Base-by-base conservation (phyloP, 2,113 vertebrate genomes). In the Clarias macrocephalus region DNA sequence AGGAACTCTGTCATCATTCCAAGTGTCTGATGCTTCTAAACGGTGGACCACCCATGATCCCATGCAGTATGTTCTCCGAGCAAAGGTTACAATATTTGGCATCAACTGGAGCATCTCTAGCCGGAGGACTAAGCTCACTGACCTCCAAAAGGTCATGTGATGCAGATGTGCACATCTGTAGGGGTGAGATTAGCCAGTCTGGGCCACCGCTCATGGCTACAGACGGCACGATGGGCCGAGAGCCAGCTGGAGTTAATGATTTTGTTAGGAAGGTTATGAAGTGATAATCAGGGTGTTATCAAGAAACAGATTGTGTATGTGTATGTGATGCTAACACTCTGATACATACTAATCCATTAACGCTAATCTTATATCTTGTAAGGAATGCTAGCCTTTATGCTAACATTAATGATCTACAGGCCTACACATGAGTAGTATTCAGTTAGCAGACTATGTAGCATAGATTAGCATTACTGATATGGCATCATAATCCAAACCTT, bases 181-280 rank as follows among this genome's bases (percentile, higher is more conserved):
- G 33, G 85, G 85, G 42, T 89, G 65, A 84, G 75, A 10, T 60
- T 72, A 72, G 72, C n/a, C 4, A 21, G 48, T 62, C 52, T 11
- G 86, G 80, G 15, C 30, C 19, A 75, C 83, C 21, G 86, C 86
- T 33, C 52, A 81, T 57, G 33, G 86, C 80, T 56, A 72, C 84
- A 86, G 83, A 82, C 86, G 68, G 68, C 77, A 30, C 23, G 75
- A 66, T 84, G 66, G 60, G 76, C 82, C 13, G 63, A 65, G 42
- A 85, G 86, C 83, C 83, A 85, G 21, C 85, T 68, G 83, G 82
- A 80, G n/a, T 30, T 85, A 88, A 80, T 56, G 79, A 88, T 88
- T 86, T 63, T 83, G 57, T 62, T 37, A 54, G 73, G 80, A 84
- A 88, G 81, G 86, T 88, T 87, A 90, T 75, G 70, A 42, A 25